Conservation (phyloP, 2,888 invertebrate genomes). For the Drosophila barbarae region DNA sequence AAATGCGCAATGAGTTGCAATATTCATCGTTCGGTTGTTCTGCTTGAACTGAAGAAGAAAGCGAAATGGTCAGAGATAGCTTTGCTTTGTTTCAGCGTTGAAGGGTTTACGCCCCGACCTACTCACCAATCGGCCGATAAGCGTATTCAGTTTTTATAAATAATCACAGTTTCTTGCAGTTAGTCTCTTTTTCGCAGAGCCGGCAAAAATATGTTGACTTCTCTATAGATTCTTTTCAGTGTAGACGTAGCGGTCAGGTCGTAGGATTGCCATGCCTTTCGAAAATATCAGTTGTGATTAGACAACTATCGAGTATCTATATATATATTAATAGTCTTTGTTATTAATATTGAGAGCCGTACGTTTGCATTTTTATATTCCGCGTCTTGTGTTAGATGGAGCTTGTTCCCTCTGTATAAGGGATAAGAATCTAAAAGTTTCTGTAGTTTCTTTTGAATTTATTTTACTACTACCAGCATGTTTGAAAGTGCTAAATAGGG, state of each 20-base stretch:
- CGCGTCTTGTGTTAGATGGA: background rate
- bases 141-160: conserved; percentile 3
- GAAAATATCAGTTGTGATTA: background rate
- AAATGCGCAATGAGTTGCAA: conserved; percentile 58
- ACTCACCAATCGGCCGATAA: conserved; percentile 36
- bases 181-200: conserved; percentile 16
- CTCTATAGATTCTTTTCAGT: conserved; percentile 8
- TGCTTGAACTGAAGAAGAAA: conserved; percentile 14
- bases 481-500: background rate
- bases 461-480: background rate
- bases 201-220: conserved; percentile 15
- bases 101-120: conserved; percentile 22
- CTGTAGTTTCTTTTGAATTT: no score
- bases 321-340: background rate
- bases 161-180: conserved; percentile 8
- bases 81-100: conserved; percentile 6
- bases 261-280: conserved; percentile 2
- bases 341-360: background rate
- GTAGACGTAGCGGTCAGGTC: conserved; percentile 8
- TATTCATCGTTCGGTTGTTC: conserved; percentile 57
- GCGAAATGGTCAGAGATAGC: background rate
- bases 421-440: no score
- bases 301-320: background rate
- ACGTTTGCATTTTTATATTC: background rate
- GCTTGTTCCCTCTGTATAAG: no score